Evolutionary conservation across 2,113 vertebrate species (phyloP), one percentile per base, ranked within the genome.

Genomic region (Anhinga anhinga): DNA sequence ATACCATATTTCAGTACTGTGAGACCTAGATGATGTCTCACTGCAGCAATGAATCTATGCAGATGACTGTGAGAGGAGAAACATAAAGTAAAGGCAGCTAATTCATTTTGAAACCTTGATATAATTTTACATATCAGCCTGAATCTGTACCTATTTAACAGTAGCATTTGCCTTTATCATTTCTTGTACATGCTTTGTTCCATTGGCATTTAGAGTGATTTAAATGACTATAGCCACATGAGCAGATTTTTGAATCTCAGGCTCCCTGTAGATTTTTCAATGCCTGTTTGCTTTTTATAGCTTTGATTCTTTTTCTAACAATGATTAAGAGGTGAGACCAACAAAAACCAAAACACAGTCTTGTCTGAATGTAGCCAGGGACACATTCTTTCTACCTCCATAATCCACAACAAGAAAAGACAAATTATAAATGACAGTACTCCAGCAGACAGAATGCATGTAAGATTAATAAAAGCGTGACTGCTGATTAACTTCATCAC

Each of bases 11-110:
- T 94, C 92, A 95, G 76, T 22, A 56, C 65, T 53, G 52, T 61
- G 90, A 86, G 79, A 86, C 78, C 50, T 52, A 47, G 80, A 81
- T 63, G 69, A 86, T 91, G 76, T 84, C 88, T 93, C 91, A 86
- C 61, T 95, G 72, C 65, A 84, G 94, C 86, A 76, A 89, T 92
- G 86, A 95, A 97, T 96, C 95, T 70, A 74, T 91, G 65, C 52
- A 72, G 65, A 82, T 79, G 88, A 76, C 91, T 95, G 65, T 7
- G 3, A 90, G 65, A 78, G 63, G 65, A 91, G 72, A 95, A 97
- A 95, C 52, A 92, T 18, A 78, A 82, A 76, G n/a, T 13, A 88
- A 73, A 94, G 69, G 79, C 27, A 79, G 58, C 29, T 91, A 92
- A 96, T 95, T 96, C 1, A 79, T 92, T 92, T 82, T 88, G 90